Base-by-base conservation (phyloP, 2,888 invertebrate species). In the Drosophila kambysellisi region DNA sequence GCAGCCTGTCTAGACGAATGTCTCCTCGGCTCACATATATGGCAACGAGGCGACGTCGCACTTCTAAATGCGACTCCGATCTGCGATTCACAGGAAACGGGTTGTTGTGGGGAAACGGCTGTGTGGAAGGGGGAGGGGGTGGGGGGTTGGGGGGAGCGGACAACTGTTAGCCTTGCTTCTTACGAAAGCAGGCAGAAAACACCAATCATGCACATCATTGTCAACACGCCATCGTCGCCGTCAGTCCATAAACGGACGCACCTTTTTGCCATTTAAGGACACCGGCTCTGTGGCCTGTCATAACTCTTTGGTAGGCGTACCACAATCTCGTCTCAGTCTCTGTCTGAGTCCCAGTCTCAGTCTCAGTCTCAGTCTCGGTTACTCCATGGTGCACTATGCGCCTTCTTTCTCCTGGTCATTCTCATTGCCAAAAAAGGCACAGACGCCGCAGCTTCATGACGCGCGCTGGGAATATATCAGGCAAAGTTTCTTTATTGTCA, bases 161-260 rank as follows among this genome's bases (percentile, higher is more conserved):
- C 25, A 35, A 41, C 25, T 64, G 48, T 67, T 62, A 76, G 46
- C 73, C 72, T 85, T 73, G 81, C 76, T 82, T 82, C 70, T 74
- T 73, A 73, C 73, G 76, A 86, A 83, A 50, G 20, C 53, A 37
- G 54, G 54, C 82, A 79, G 75, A 77, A 83, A 85, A 82, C 85
- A 88, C 87, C 88, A 86, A 89, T 88, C 86, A 89, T 88, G 72
- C 89, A 81, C 89, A 82, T 87, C 86, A 89, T 88, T 83, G 83
- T 88, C 86, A 77, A 83, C 88, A 82, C 81, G 79, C 81, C 86
- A 69, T 75, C 80, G 71, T 88, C 74, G 78, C 68, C 88, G 89
- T 80, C 85, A 82, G 85, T 78, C 86, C 88, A 89, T 89, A 89
- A 88, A 88, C 85, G 83, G 85, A 75, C 76, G 76, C 74, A 81